Conservation (phyloP, 2,797 vertebrate species). For the Kryptolebias ocellatus region DNA sequence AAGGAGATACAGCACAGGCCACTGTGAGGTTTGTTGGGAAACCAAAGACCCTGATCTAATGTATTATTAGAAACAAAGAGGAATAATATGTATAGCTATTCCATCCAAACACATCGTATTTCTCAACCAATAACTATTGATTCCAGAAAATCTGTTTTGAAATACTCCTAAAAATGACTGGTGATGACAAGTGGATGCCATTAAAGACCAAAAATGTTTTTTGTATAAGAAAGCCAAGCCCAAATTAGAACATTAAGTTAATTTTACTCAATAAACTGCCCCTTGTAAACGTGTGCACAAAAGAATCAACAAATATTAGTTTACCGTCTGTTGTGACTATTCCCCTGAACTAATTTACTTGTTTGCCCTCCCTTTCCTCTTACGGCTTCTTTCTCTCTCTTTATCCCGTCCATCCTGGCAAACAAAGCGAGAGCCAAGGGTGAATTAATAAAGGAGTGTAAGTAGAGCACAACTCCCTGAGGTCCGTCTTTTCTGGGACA, state of each 20-base stretch:
- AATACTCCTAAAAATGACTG: neutral
- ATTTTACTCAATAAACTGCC: neutral
- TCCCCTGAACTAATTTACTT: conserved; percentile 38
- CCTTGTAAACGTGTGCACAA: neutral
- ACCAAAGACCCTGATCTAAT: too few relatives aligned
- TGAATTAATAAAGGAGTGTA: conserved; percentile 80
- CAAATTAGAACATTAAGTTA: conserved; percentile 1
- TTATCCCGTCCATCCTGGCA: conserved; percentile 53
- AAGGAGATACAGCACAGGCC: too few relatives aligned
- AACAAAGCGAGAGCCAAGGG: conserved; percentile 66
- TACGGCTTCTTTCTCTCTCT: conserved; percentile 32
- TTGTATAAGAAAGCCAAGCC: neutral
- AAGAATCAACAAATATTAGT: conserved; percentile 4
- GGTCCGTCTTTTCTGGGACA: conserved; percentile 81
- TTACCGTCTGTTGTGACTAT: conserved; percentile 29
- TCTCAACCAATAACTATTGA: too few relatives aligned
- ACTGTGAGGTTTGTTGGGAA: too few relatives aligned
- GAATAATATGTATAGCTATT: too few relatives aligned
- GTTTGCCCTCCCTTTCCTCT: conserved; percentile 33
- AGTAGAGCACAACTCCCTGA: conserved; percentile 82
- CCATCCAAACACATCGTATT: too few relatives aligned
- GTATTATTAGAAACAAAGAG: too few relatives aligned
- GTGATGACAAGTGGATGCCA: neutral
- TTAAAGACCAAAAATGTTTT: too few relatives aligned
- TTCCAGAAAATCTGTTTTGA: too few relatives aligned